Evolutionary conservation across 2,113 vertebrate genomes (phyloP).

Genomic region (Aphyosemion australe): DNA sequence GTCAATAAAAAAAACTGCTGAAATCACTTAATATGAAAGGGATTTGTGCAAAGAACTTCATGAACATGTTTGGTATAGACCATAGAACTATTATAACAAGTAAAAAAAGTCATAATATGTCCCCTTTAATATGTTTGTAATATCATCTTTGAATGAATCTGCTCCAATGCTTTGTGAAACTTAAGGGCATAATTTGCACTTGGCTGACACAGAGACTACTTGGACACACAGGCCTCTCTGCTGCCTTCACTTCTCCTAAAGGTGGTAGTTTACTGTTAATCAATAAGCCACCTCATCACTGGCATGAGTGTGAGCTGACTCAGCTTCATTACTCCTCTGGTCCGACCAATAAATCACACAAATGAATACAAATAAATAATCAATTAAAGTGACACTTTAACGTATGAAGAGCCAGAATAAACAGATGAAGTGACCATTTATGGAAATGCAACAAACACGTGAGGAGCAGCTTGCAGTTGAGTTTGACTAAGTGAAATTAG

Average conservation of each 20-base stretch:
- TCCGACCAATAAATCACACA: slow-evolving; percentile 55
- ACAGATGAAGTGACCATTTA: slow-evolving; percentile 73
- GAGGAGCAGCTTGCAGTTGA: slow-evolving; percentile 28
- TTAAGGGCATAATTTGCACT: too few relatives aligned
- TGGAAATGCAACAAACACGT: slow-evolving; percentile 66
- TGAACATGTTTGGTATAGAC: too few relatives aligned
- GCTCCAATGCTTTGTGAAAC: too few relatives aligned
- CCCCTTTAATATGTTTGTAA: too few relatives aligned
- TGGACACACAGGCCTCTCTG: slow-evolving; percentile 21
- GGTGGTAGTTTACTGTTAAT: slow-evolving; percentile 77
- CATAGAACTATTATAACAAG: too few relatives aligned
- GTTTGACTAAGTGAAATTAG: too few relatives aligned
- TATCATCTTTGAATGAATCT: too few relatives aligned
- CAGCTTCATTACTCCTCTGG: slow-evolving; percentile 75
- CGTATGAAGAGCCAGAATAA: slow-evolving; percentile 55
- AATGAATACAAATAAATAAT: slow-evolving; percentile 79
- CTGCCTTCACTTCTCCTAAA: slow-evolving; percentile 46
- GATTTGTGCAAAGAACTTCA: too few relatives aligned
- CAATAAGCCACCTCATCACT: slow-evolving; percentile 60
- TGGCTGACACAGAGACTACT: slow-evolving; percentile 4
- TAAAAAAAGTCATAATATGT: too few relatives aligned
- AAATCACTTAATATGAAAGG: too few relatives aligned
- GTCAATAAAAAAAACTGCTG: too few relatives aligned
- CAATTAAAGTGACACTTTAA: slow-evolving; percentile 61
- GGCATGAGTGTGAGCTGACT: slow-evolving; percentile 60